These are phyloP conservation scores for Darwinula stevensoni DNA, from an alignment of 2,888 invertebrate genomes.

Conservation along the genomic window DNA sequence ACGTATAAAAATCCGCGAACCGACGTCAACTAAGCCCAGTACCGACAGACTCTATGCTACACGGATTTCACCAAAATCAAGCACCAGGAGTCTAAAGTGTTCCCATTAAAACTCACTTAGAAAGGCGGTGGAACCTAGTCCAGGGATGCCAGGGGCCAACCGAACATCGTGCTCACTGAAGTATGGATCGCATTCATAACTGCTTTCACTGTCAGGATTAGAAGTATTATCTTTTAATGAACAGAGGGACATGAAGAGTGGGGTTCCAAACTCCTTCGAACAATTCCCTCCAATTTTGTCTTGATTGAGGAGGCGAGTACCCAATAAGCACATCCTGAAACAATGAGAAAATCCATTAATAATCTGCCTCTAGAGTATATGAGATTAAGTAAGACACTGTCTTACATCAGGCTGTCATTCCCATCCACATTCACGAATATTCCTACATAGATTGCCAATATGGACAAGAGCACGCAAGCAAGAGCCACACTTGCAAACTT, in stretches of 20 bases:
- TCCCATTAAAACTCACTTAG: too few relatives aligned
- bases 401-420: too few relatives aligned
- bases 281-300: slow-evolving; percentile 29
- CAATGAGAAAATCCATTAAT: too few relatives aligned
- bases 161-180: slow-evolving; percentile 32
- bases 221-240: too few relatives aligned
- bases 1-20: too few relatives aligned
- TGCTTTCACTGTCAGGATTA: slow-evolving; percentile 11
- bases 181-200: slow-evolving; percentile 43
- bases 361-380: too few relatives aligned
- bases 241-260: slow-evolving; percentile 44
- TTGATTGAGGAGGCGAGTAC: slow-evolving; percentile 49
- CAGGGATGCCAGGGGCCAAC: slow-evolving; percentile 54
- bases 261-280: slow-evolving; percentile 34
- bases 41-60: too few relatives aligned
- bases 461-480: slow-evolving; percentile 83
- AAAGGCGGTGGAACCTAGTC: slow-evolving; percentile 71
- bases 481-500: slow-evolving; percentile 88
- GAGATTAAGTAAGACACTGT: too few relatives aligned
- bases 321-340: slow-evolving; percentile 85
- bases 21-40: too few relatives aligned
- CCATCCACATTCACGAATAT: slow-evolving; percentile 43
- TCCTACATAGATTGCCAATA: slow-evolving; percentile 79
- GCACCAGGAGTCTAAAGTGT: too few relatives aligned
- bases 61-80: too few relatives aligned